These are phyloP conservation scores for Odontocerum albicorne DNA, from an alignment of 2,888 invertebrate species.

Conservation along the genomic window DNA sequence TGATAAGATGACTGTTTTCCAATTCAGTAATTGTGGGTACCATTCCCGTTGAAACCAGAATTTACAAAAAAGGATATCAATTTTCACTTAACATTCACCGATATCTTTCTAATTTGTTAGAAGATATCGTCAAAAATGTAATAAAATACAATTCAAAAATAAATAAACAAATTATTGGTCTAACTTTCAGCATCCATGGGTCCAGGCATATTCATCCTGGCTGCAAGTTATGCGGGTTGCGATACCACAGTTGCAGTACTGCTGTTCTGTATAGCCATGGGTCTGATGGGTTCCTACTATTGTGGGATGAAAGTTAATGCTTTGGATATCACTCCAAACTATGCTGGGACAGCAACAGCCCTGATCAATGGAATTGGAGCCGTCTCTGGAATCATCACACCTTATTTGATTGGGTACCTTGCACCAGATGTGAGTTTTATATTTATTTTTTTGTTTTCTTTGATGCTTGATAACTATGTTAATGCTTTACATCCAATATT, in stretches of 20 bases:
- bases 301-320: conserved; percentile 69
- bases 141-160: background rate
- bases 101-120: too few species aligned
- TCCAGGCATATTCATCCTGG: conserved; percentile 63
- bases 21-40: too few species aligned
- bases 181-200: conserved; percentile 59
- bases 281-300: conserved; percentile 70
- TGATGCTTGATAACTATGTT: too few species aligned
- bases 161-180: background rate
- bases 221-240: conserved; percentile 65
- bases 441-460: too few species aligned
- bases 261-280: conserved; percentile 63
- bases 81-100: too few species aligned
- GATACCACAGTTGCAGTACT: conserved; percentile 52
- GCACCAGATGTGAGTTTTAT: conserved; percentile 62
- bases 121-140: too few species aligned
- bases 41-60: too few species aligned
- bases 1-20: too few species aligned
- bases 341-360: conserved; percentile 65
- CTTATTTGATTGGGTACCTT: conserved; percentile 60
- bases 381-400: conserved; percentile 62
- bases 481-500: too few species aligned
- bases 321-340: conserved; percentile 65
- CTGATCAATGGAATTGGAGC: conserved; percentile 65
- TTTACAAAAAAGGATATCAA: too few species aligned